Evolutionary conservation across 2,888 invertebrate species (phyloP).

Genomic region (Drosophila austrosaltans): DNA sequence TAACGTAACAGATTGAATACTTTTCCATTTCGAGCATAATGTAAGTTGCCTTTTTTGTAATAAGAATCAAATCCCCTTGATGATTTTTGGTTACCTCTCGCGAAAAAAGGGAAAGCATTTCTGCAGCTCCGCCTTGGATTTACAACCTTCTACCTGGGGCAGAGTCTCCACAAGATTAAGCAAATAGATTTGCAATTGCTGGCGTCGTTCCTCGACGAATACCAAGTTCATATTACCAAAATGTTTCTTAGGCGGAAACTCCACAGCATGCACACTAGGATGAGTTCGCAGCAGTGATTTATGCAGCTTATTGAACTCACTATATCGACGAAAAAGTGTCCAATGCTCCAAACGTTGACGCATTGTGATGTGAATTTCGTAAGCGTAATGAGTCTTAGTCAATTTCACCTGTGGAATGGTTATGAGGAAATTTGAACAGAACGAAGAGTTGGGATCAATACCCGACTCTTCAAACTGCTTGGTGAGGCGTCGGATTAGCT

Average conservation of each 20-base stretch:
- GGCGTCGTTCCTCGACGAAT: slow-evolving; percentile 94
- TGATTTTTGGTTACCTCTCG: slow-evolving; percentile 84
- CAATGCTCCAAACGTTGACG: slow-evolving; percentile 89
- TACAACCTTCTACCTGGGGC: slow-evolving; percentile 90
- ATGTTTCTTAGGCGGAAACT: slow-evolving; percentile 97
- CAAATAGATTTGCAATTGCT: slow-evolving; percentile 93
- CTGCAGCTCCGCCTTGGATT: slow-evolving; percentile 90
- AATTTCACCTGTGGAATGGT: slow-evolving; percentile 82
- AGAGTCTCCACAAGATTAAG: slow-evolving; percentile 92
- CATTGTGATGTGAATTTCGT: slow-evolving; percentile 83
- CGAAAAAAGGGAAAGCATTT: slow-evolving; percentile 93
- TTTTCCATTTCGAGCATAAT: slow-evolving; percentile 44
- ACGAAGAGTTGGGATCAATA: slow-evolving; percentile 78
- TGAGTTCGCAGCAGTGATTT: slow-evolving; percentile 90
- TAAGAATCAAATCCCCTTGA: not conserved
- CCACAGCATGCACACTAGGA: slow-evolving; percentile 91
- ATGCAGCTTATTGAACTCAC: slow-evolving; percentile 95
- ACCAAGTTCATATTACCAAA: slow-evolving; percentile 94
- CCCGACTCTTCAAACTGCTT: slow-evolving; percentile 78
- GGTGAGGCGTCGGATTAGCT: slow-evolving; percentile 79
- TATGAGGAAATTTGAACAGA: slow-evolving; percentile 80
- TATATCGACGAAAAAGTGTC: slow-evolving; percentile 97
- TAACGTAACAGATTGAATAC: slow-evolving; percentile 46
- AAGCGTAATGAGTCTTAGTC: slow-evolving; percentile 78
- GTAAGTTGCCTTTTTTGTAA: not conserved